These are phyloP conservation scores for Platichthys flesus DNA, from an alignment of 2,113 vertebrate species.

Conservation along the genomic window DNA sequence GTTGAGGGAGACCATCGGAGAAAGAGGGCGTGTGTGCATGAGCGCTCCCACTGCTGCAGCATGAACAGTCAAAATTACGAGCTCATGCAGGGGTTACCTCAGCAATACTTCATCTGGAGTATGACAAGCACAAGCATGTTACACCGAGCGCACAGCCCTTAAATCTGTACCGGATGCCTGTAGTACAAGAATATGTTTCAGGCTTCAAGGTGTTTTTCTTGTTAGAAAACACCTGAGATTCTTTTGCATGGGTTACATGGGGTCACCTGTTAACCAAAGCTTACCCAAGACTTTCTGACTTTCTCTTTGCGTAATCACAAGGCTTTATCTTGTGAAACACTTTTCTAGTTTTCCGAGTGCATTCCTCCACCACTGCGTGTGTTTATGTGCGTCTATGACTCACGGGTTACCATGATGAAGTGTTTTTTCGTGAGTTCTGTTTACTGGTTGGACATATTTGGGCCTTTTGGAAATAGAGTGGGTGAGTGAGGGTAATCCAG, in stretches of 20 bases:
- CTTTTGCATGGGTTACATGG: no score
- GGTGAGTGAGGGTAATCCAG: neutral
- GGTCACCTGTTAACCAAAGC: no score
- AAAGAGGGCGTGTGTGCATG: conserved; percentile 9
- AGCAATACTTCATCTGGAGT: neutral
- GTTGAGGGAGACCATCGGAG: neutral
- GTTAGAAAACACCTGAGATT: neutral
- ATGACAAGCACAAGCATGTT: neutral
- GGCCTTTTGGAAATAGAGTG: conserved; percentile 5
- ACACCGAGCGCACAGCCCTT: neutral
- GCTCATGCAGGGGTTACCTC: neutral
- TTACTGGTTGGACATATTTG: neutral
- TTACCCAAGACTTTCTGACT: no score
- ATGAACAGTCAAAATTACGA: conserved; percentile 2
- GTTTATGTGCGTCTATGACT: conserved; percentile 29
- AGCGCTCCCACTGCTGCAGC: neutral
- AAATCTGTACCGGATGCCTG: neutral
- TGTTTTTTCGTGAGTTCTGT: neutral
- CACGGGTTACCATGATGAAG: conserved; percentile 8
- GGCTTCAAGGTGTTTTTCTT: neutral
- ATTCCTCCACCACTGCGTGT: neutral
- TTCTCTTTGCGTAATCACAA: no score
- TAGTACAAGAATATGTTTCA: neutral
- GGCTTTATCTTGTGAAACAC: no score
- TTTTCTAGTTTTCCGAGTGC: no score